phyloP scores from a whole-genome alignment of 2,888 invertebrate genomes.

The Schrankia costaestrigalis region DNA sequence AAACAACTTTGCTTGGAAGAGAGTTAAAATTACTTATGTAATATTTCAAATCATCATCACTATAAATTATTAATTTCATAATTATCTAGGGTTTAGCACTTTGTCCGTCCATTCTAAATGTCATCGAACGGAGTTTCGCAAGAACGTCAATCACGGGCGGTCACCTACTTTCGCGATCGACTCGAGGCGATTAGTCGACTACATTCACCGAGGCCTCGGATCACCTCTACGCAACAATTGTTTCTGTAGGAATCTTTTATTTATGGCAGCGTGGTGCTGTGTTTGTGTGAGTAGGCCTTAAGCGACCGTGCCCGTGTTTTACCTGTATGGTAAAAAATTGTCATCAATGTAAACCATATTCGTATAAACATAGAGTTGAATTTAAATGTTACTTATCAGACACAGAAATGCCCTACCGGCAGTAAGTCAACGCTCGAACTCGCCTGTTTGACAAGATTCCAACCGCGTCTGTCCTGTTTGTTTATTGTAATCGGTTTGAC shows the following conservation, averaged over 20 bases:
- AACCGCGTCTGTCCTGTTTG: conserved; percentile 81
- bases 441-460: conserved; percentile 81
- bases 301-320: conserved; percentile 73
- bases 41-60: conserved; percentile 19
- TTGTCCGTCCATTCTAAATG: conserved; percentile 75
- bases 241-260: conserved; percentile 81
- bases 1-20: background rate
- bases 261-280: conserved; percentile 69
- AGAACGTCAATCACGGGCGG: conserved; percentile 78
- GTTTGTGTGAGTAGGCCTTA: conserved; percentile 65
- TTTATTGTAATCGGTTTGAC: conserved; percentile 81
- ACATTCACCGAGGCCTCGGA: conserved; percentile 76
- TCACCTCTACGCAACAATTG: conserved; percentile 81
- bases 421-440: conserved; percentile 81
- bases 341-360: conserved; percentile 38
- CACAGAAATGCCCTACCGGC: conserved; percentile 77
- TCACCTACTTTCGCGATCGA: conserved; percentile 81
- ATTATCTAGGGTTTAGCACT: conserved; percentile 65
- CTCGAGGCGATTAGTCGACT: conserved; percentile 73
- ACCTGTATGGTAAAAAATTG: conserved; percentile 54
- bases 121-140: conserved; percentile 79
- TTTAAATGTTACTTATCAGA: conserved; percentile 32
- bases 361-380: conserved; percentile 28
- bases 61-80: conserved; percentile 60
- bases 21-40: background rate